Conservation (phyloP, 2,888 invertebrate genomes). For the Habrosyne pyritoides region DNA sequence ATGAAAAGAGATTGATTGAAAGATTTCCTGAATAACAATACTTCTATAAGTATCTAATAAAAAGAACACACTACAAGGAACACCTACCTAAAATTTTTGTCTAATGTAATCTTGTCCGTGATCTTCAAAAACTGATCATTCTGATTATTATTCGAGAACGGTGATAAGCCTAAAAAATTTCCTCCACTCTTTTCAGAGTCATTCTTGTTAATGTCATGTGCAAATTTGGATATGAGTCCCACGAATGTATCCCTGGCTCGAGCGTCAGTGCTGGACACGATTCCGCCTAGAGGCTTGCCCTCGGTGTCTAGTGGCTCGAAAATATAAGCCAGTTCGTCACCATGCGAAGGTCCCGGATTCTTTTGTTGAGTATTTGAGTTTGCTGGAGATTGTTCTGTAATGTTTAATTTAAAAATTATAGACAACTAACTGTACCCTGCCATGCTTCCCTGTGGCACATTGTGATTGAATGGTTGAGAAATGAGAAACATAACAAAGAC, state of each 20-base stretch:
- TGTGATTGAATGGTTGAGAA: too few relatives aligned
- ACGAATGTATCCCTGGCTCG: constrained; percentile 87
- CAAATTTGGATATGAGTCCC: constrained; percentile 87
- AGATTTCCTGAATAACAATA: constrained; percentile 12
- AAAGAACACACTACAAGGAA: constrained; percentile 3
- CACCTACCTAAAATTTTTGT: constrained; percentile 68
- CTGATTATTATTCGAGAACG: constrained; percentile 55
- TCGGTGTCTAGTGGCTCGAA: constrained; percentile 86
- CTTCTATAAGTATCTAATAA: constrained; percentile 6
- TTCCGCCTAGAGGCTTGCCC: constrained; percentile 78
- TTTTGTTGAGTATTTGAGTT: constrained; percentile 26
- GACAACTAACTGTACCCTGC: too few relatives aligned
- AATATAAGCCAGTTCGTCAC: constrained; percentile 88
- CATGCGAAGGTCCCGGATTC: constrained; percentile 83
- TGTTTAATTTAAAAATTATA: neutral
- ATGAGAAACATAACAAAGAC: too few relatives aligned
- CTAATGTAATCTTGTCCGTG: constrained; percentile 50
- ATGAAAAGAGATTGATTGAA: constrained; percentile 17
- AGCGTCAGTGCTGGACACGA: constrained; percentile 81
- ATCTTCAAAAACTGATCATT: constrained; percentile 67
- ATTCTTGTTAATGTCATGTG: constrained; percentile 60
- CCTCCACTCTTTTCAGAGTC: constrained; percentile 32
- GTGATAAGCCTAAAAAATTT: constrained; percentile 41
- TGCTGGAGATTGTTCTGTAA: constrained; percentile 33
- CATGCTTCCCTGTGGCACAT: too few relatives aligned